Base-by-base conservation (phyloP, 2,888 invertebrate genomes). In the Lysandra bellargus region DNA sequence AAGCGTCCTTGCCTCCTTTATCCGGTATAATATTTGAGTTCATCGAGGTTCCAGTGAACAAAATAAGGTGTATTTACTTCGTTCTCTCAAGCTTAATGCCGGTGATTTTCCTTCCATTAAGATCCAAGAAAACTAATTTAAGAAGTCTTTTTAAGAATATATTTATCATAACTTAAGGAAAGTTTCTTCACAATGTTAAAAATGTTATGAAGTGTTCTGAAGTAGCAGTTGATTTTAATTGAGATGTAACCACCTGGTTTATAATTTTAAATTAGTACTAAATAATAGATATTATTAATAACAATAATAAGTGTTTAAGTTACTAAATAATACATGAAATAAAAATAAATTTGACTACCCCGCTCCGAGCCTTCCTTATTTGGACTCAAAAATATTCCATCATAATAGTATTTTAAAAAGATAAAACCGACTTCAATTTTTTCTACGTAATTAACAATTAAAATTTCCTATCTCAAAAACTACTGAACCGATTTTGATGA, bases 121-220 rank as follows among this genome's bases (percentile, higher is more conserved):
- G 72, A 40, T 40, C 72, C 37, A 78, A 78, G 73, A 78, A 78
- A 78, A 78, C 73, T 78, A 78, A 78, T 78, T 78, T 78, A 60
- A 78, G 53, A 78, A 79, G 78, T 79, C 73, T 79, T 74, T 79
- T 73, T 79, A 72, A 79, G 78, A 79, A 73, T 57, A 74, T 79
- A 61, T 74, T 79, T 79, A 40, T 79, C 74, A 74, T 60, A 79
- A 79, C 79, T 79, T 40, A 23, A 73, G 40, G 37, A 73, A 73
- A 73, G 37, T 78, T 37, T 57, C 37, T 61, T 17, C 37, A 78
- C 40, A 44, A 69, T 74, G 6, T 75, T 75, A 12, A 23, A 75
- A 49, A 69, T 69, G 14, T 69, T 14, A 12, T 69, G 33, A 37
- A 69, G 30, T 30, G 33, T 76, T 76, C 57, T 53, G 17, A 12